phyloP scores from a whole-genome alignment of 2,797 vertebrate species.

The Borostomias antarcticus region DNA sequence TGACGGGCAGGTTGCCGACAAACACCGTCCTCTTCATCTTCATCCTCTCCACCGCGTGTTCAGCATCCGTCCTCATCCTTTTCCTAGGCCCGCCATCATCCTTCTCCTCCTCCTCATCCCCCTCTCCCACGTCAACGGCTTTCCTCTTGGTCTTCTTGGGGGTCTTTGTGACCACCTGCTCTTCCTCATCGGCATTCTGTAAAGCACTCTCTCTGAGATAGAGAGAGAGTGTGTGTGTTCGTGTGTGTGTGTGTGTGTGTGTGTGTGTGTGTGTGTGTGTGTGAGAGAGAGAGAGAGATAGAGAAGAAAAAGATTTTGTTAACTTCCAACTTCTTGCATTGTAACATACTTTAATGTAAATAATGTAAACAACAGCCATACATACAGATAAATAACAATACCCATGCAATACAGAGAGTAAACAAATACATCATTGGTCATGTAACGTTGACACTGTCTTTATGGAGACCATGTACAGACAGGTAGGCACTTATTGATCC shows the following conservation, averaged over 20 bases:
- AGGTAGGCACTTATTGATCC: too few species aligned
- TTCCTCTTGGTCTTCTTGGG: conserved; percentile 59
- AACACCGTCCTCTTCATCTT: conserved; percentile 88
- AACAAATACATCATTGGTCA: background rate
- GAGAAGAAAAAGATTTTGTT: too few species aligned
- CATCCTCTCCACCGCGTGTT: conserved; percentile 64
- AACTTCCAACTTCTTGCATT: too few species aligned
- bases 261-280: background rate
- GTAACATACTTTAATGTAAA: too few species aligned
- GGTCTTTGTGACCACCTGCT: conserved; percentile 45
- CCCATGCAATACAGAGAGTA: background rate
- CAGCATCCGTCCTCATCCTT: conserved; percentile 46
- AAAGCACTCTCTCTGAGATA: conserved; percentile 81
- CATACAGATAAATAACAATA: background rate
- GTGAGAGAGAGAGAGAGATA: background rate
- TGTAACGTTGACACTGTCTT: background rate
- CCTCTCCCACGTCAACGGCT: conserved; percentile 6
- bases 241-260: background rate
- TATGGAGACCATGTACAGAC: too few species aligned
- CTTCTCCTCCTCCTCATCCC: background rate
- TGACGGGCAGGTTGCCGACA: conserved; percentile 89
- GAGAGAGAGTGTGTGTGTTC: too few species aligned
- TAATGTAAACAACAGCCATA: too few species aligned
- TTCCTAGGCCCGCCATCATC: conserved; percentile 51
- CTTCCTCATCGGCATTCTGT: conserved; percentile 79